Evolutionary conservation across 2,888 invertebrate species (phyloP), one percentile per base, ranked within the genome.

Genomic region (Trachelus troglodyta): DNA sequence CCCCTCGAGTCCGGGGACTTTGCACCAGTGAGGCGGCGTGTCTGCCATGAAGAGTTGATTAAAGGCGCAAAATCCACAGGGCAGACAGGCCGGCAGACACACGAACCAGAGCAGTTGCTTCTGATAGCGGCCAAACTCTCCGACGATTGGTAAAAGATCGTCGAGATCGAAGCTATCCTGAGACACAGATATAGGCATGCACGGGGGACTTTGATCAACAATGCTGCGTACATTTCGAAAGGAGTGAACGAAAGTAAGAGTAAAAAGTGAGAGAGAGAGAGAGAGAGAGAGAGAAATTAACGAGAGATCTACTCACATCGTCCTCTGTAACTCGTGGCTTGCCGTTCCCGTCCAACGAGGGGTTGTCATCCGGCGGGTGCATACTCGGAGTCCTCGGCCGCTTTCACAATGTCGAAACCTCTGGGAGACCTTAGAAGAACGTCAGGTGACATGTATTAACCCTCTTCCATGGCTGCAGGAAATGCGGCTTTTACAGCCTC

Each of bases 31-130:
- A 73, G 95, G 95, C 0, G 98, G 98, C 68, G 95, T 94, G 86
- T 97, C 96, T 6, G 97, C 95, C 96, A 98, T 97, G 92, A 98
- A 98, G 69, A 98, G 93, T 92, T 98, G 98, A 92, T 97, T 98
- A 92, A 98, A 97, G 6, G 97, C 97, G 91, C 97, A 96, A 92
- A 97, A 98, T 40, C 97, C 97, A 87, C 97, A 97, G 0, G 98
- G 97, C 85, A 98, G 94, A 88, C 97, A 97, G 4, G 98, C 97
- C 30, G 98, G 97, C 81, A 98, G 92, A 87, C 98, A 97, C 79
- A 98, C 95, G 76, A 98, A 93, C 95, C 97, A 97, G 34, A 97
- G 93, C 80, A 97, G 92, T 76, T 96, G 92, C 90, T 96, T 97
- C 90, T 98, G 98, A 91, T 98, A 98, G 69, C 94, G 93, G 75